Conservation (phyloP, 2,797 vertebrate species). For the Rachycentron canadum region DNA sequence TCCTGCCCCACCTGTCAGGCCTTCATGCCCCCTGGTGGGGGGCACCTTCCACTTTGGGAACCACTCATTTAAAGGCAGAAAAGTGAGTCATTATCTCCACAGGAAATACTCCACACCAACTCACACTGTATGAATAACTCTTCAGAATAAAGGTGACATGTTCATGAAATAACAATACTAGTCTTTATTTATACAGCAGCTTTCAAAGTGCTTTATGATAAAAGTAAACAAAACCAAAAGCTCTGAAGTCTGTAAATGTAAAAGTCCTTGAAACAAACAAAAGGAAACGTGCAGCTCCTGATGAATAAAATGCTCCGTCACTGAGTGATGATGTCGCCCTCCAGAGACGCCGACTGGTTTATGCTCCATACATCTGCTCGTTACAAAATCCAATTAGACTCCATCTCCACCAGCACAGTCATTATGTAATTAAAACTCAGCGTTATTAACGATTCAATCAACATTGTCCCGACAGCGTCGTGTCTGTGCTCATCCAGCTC, state of each 20-base stretch:
- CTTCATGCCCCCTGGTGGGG: no score
- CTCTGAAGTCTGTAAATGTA: background rate
- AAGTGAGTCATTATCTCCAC: background rate
- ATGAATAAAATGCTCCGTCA: background rate
- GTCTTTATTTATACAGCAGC: no score
- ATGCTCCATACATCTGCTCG: background rate
- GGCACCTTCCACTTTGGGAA: no score
- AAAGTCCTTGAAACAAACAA: no score
- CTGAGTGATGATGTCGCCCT: background rate
- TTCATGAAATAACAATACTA: background rate
- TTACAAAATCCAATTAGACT: slow-evolving; percentile 27
- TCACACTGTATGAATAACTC: background rate
- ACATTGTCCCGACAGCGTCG: background rate
- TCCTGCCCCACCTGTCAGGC: no score
- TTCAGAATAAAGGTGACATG: background rate
- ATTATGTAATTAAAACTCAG: slow-evolving; percentile 31
- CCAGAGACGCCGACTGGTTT: background rate
- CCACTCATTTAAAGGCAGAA: background rate
- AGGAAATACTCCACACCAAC: background rate
- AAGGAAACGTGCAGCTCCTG: background rate
- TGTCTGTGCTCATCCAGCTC: background rate
- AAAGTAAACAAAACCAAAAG: no score
- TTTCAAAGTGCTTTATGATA: no score
- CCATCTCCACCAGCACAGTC: slow-evolving; percentile 17
- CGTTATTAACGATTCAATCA: slow-evolving; percentile 18